Evolutionary conservation across 2,113 vertebrate genomes (phyloP).

Genomic region (Macheiramphus alcinus): DNA sequence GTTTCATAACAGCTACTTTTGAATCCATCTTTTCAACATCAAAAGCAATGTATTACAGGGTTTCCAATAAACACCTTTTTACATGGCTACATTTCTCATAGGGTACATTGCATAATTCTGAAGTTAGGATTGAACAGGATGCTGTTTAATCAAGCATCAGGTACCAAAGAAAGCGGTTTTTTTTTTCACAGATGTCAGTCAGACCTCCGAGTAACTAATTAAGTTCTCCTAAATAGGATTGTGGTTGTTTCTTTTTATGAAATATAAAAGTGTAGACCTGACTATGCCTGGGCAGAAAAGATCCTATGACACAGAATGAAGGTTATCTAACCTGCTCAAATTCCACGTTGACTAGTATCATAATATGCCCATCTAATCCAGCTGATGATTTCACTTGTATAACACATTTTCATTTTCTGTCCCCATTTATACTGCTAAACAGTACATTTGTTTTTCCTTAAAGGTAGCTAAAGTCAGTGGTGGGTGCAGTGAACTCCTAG

Average conservation of each 20-base stretch:
- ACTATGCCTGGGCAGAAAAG: background rate
- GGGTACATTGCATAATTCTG: background rate
- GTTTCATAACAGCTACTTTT: background rate
- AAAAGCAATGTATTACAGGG: background rate
- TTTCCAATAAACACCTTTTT: background rate
- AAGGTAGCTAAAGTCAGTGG: background rate
- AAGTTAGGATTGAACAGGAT: background rate
- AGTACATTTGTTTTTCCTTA: background rate
- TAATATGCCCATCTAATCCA: background rate
- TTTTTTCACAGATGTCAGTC: background rate
- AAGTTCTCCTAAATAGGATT: background rate
- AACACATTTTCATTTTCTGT: background rate
- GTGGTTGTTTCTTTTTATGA: background rate
- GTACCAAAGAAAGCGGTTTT: background rate
- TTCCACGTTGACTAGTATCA: background rate
- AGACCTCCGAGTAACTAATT: background rate
- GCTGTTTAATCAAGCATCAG: background rate
- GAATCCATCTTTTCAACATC: background rate
- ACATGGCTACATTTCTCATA: background rate
- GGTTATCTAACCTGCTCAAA: background rate
- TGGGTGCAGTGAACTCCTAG: background rate
- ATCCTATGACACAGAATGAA: background rate
- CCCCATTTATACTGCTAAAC: background rate
- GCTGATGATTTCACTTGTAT: background rate
- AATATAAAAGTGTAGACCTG: background rate